phyloP scores from a whole-genome alignment of 2,113 vertebrate genomes.

The Pithys albifrons region DNA sequence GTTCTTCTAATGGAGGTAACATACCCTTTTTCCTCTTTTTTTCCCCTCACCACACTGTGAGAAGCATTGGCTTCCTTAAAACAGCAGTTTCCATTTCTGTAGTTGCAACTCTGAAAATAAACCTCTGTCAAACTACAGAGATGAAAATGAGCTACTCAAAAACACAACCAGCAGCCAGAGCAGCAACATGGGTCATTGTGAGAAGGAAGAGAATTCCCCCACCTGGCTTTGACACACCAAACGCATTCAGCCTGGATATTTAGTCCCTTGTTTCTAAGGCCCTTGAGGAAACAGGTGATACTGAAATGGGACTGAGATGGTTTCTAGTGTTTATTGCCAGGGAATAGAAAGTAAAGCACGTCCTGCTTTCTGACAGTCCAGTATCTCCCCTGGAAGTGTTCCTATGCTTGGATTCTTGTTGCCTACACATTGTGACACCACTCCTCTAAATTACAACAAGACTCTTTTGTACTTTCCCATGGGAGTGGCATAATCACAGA shows the following conservation, averaged over 20 bases:
- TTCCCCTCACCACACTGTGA: fast-evolving
- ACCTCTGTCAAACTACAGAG: neutral
- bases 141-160: neutral
- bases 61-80: neutral
- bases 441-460: neutral
- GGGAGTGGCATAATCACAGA: neutral
- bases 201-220: neutral
- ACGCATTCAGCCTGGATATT: neutral
- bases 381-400: neutral
- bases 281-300: neutral
- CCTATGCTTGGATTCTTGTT: fast-evolving
- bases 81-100: neutral
- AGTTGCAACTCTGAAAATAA: neutral
- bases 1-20: neutral
- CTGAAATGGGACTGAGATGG: neutral
- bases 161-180: neutral
- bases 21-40: neutral
- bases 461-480: neutral
- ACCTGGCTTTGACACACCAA: neutral
- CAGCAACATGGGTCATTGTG: neutral
- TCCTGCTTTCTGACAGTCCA: neutral
- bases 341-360: neutral
- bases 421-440: neutral
- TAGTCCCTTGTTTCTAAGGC: neutral
- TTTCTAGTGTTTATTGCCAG: neutral